These are phyloP conservation scores for Mamestra brassicae DNA, from an alignment of 2,888 invertebrate species.

Conservation along the genomic window DNA sequence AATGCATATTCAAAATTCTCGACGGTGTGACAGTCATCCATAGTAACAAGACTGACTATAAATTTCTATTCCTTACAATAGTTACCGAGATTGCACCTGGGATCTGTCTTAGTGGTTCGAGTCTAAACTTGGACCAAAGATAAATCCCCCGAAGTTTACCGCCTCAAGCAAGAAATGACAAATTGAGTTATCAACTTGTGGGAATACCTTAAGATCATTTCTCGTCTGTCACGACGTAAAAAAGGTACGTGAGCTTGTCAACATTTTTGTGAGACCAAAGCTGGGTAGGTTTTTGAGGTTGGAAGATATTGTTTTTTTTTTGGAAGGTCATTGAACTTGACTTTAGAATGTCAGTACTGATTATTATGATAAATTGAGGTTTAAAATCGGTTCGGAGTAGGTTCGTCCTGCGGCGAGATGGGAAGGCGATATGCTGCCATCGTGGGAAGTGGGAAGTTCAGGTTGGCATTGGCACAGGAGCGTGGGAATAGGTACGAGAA, in stretches of 20 bases:
- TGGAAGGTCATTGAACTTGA: not conserved
- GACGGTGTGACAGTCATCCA: constrained; percentile 70
- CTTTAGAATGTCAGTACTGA: not conserved
- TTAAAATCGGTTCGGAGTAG: too few relatives aligned
- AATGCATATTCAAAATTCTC: not conserved
- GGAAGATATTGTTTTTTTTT: not conserved
- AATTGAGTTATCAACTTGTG: constrained; percentile 82
- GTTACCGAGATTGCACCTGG: constrained; percentile 87
- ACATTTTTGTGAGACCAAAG: constrained; percentile 42
- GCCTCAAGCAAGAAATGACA: constrained; percentile 75
- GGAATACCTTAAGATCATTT: constrained; percentile 72
- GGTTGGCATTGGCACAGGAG: too few relatives aligned
- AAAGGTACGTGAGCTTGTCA: constrained; percentile 56
- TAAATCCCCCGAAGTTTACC: constrained; percentile 80
- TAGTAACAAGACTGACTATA: constrained; percentile 79
- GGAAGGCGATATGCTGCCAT: too few relatives aligned
- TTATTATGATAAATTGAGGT: too few relatives aligned
- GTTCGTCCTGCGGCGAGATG: too few relatives aligned
- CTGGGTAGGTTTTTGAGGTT: not conserved
- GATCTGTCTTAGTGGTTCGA: constrained; percentile 83
- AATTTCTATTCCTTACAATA: constrained; percentile 87
- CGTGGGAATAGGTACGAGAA: too few relatives aligned
- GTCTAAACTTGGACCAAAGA: constrained; percentile 81
- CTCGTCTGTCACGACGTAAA: constrained; percentile 68
- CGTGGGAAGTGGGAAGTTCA: too few relatives aligned